Conservation (phyloP, 2,113 vertebrate genomes). For the Labeo catla region DNA sequence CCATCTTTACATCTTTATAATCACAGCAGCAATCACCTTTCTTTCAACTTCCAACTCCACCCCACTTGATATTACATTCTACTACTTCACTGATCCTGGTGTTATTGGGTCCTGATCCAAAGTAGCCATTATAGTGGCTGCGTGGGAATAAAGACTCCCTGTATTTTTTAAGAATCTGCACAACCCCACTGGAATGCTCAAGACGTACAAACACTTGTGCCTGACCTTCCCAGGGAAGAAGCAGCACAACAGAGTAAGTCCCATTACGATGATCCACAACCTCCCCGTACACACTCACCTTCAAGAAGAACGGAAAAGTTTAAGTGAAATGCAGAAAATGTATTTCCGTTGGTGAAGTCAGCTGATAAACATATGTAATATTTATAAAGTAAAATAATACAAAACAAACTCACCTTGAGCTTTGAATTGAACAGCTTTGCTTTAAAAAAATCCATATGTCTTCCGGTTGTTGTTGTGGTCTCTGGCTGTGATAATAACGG, state of each 20-base stretch:
- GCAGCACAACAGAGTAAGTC: not conserved
- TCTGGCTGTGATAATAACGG: not conserved
- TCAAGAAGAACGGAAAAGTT: not conserved
- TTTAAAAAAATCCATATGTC: not conserved
- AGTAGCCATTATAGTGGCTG: no score
- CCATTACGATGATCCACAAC: slow-evolving; percentile 31
- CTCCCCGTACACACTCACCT: slow-evolving; percentile 18
- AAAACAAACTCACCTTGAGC: not conserved
- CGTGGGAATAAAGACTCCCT: no score
- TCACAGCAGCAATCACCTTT: slow-evolving; percentile 20
- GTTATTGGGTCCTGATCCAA: no score
- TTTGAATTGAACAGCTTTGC: not conserved
- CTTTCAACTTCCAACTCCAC: not conserved
- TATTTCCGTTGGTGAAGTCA: no score
- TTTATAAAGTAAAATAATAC: not conserved
- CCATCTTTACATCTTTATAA: not conserved
- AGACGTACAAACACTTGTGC: no score
- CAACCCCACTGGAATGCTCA: no score
- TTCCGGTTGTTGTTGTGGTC: not conserved
- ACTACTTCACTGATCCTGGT: slow-evolving; percentile 27
- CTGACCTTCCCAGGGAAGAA: no score
- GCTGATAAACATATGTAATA: not conserved
- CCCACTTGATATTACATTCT: slow-evolving; percentile 15
- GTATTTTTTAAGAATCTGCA: no score
- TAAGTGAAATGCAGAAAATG: not conserved